A percentile compares a stretch with the other conserved stretches of the same genome.
These are phyloP conservation scores for Cavia aperea DNA, from an alignment of 2,113 vertebrate genomes.

Conservation along the genomic window DNA sequence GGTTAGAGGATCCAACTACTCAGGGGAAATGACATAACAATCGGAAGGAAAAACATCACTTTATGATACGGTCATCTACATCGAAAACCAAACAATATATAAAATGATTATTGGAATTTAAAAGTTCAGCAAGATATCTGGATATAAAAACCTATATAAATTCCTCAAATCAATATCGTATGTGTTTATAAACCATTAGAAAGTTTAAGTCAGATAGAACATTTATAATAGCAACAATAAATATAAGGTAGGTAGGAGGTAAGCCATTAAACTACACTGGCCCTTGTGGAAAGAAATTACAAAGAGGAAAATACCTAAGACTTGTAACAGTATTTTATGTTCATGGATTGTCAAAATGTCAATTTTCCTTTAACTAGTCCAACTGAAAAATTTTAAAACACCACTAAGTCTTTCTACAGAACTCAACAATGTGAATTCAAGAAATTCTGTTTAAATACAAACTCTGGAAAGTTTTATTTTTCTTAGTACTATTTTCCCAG, in stretches of 20 bases:
- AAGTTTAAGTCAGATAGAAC: neutral
- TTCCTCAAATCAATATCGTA: neutral
- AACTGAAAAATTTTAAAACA: neutral
- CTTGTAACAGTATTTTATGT: neutral
- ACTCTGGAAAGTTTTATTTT: neutral
- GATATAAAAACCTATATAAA: neutral
- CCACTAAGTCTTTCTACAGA: conserved; percentile 4
- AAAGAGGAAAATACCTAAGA: neutral
- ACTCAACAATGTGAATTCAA: neutral
- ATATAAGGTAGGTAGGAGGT: neutral
- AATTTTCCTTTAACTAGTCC: neutral
- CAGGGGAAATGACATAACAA: neutral
- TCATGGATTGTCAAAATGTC: neutral
- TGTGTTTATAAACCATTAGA: neutral
- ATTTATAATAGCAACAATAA: neutral
- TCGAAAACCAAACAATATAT: neutral
- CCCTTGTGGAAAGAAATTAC: neutral
- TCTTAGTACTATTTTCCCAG: conserved; percentile 4
- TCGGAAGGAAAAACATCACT: neutral
- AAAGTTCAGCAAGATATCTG: neutral
- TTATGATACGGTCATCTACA: neutral
- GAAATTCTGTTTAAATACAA: neutral
- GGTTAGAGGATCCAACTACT: neutral
- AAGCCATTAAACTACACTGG: conserved; percentile 28
- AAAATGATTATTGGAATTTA: neutral